Conservation (phyloP, 2,797 vertebrate species). For the Erpetoichthys calabaricus region DNA sequence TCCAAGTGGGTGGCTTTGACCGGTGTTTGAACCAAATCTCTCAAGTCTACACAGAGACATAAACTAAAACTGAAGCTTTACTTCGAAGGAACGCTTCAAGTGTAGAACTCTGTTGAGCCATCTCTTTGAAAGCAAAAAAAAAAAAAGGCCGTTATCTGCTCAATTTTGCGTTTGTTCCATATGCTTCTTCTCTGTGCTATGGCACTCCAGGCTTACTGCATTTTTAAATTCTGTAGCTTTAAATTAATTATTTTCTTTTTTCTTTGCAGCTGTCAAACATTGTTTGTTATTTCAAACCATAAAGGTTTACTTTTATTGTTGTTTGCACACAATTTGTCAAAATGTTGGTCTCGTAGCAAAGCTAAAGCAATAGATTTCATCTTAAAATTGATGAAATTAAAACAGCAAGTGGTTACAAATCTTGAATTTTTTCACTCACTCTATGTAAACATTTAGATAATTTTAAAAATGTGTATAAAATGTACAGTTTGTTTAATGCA, state of each 20-base stretch:
- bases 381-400: too few species aligned
- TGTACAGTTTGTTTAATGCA: conserved; percentile 73
- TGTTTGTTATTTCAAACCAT: too few species aligned
- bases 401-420: too few species aligned
- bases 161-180: conserved; percentile 8
- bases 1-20: conserved; percentile 79
- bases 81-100: conserved; percentile 2
- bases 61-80: conserved; percentile 26
- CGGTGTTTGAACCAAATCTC: conserved; percentile 86
- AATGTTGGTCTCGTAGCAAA: too few species aligned
- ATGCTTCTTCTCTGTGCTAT: not conserved
- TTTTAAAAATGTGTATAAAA: conserved; percentile 54
- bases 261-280: too few species aligned
- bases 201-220: not conserved
- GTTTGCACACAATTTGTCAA: too few species aligned
- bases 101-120: conserved; percentile 9
- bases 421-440: not conserved
- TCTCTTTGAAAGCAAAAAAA: not conserved
- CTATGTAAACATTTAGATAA: conserved; percentile 22
- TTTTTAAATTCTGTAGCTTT: too few species aligned
- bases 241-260: too few species aligned
- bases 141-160: conserved; percentile 12
- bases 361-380: too few species aligned
- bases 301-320: too few species aligned
- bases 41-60: conserved; percentile 88